These are phyloP conservation scores for Myripristis jacobus DNA, from an alignment of 2,797 vertebrate species.

Conservation along the genomic window DNA sequence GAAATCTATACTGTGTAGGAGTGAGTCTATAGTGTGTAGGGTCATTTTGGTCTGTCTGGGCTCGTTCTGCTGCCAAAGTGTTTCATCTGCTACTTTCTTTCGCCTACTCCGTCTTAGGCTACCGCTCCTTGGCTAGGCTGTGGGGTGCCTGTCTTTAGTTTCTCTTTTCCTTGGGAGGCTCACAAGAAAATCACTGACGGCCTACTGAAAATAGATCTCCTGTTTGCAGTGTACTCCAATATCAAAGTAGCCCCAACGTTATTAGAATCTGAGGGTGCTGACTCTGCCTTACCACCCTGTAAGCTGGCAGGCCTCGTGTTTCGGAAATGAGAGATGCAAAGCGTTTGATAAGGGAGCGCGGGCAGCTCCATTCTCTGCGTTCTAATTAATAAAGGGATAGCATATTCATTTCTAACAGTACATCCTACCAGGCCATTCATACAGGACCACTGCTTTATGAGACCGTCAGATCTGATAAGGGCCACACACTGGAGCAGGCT, in stretches of 20 bases:
- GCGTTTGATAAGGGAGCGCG: conserved; percentile 39
- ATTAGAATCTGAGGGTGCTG: conserved; percentile 54
- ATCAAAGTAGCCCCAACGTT: conserved; percentile 51
- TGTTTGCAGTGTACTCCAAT: conserved; percentile 53
- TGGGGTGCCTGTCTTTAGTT: conserved; percentile 41
- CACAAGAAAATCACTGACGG: conserved; percentile 51
- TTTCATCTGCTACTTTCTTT: conserved; percentile 40
- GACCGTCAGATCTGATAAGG: conserved; percentile 29
- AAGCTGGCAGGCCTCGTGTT: conserved; percentile 47
- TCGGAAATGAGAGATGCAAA: conserved; percentile 61
- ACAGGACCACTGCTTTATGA: not conserved
- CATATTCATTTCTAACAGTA: conserved; percentile 17
- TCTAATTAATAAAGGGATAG: conserved; percentile 22
- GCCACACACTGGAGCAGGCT: not conserved
- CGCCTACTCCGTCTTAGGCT: conserved; percentile 11
- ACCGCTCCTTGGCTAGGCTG: conserved; percentile 37
- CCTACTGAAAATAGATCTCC: conserved; percentile 47
- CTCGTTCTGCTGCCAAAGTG: conserved; percentile 25
- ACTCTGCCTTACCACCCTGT: conserved; percentile 51
- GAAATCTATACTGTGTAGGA: conserved; percentile 3
- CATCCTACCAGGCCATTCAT: not conserved
- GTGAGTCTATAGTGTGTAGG: conserved; percentile 14
- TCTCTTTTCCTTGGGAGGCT: conserved; percentile 70
- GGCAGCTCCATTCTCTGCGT: conserved; percentile 19
- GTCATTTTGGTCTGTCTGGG: conserved; percentile 6